phyloP scores from a whole-genome alignment of 2,888 invertebrate genomes.

The Drosophila nigricruria region DNA sequence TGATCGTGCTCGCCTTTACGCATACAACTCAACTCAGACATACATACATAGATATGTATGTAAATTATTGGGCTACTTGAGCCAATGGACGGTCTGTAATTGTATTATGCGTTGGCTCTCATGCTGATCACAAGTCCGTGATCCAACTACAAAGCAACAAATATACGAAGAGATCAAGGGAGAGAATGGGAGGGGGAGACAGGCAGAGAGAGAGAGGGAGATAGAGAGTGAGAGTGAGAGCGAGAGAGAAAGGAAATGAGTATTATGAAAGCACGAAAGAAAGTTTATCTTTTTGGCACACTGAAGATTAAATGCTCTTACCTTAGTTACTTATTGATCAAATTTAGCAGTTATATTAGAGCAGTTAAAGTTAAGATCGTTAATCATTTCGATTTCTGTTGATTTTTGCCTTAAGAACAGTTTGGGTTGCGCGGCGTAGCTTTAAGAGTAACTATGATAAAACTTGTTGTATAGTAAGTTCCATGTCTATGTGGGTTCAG shows the following conservation, averaged over 20 bases:
- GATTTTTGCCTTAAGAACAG: neutral
- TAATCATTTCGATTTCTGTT: too few species aligned
- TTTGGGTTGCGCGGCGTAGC: neutral
- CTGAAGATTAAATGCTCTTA: conserved; percentile 7
- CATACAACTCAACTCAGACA: neutral
- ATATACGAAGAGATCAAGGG: neutral
- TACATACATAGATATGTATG: neutral
- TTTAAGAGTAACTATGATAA: neutral
- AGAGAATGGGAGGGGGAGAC: neutral
- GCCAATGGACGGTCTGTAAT: conserved; percentile 40
- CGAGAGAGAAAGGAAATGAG: neutral
- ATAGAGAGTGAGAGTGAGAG: too few species aligned
- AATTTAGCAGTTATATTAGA: neutral
- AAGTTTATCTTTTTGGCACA: neutral
- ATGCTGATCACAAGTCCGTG: conserved; percentile 5
- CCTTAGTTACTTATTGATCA: neutral
- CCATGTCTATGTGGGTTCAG: neutral
- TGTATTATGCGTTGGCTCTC: conserved; percentile 37
- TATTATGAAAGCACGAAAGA: conserved; percentile 4
- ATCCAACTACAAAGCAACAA: conserved; percentile 11
- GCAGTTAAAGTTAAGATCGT: too few species aligned
- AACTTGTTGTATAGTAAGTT: neutral
- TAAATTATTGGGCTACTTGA: conserved; percentile 57
- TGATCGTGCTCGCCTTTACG: conserved; percentile 4
- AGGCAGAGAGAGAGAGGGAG: neutral